Conservation (phyloP, 2,113 vertebrate genomes). For the Myrmophylax atrothorax region DNA sequence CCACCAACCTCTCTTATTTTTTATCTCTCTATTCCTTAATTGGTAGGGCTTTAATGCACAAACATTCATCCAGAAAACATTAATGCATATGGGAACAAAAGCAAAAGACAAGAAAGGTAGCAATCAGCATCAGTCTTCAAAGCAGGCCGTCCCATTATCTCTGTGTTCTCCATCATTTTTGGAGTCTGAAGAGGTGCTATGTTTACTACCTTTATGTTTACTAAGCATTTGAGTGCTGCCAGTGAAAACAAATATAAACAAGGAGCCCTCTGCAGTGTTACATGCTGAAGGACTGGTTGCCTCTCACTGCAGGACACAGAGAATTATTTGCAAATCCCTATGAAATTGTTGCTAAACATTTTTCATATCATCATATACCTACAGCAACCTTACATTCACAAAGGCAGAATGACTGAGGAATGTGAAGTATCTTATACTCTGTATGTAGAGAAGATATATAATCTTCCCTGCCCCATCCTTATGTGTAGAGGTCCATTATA, state of each 20-base stretch:
- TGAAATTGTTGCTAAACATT: neutral
- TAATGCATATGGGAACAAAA: neutral
- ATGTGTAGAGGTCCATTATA: neutral
- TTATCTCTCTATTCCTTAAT: neutral
- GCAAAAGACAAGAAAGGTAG: neutral
- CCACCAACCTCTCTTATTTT: neutral
- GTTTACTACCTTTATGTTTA: neutral
- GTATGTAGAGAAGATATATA: neutral
- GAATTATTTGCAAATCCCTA: neutral
- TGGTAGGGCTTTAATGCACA: neutral
- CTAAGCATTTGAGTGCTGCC: neutral
- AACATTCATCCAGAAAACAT: neutral
- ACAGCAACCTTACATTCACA: fast-evolving
- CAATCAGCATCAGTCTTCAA: neutral
- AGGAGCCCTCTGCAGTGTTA: neutral
- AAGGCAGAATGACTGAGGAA: neutral
- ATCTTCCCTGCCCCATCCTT: neutral
- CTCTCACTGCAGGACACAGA: neutral
- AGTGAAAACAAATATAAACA: neutral
- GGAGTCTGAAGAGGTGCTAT: fast-evolving
- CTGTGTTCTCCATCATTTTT: neutral
- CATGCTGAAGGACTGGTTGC: neutral
- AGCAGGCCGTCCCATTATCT: fast-evolving
- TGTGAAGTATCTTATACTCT: neutral
- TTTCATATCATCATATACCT: neutral